Evolutionary conservation across 2,888 invertebrate species (phyloP).

Genomic region (Aphrophora alni): DNA sequence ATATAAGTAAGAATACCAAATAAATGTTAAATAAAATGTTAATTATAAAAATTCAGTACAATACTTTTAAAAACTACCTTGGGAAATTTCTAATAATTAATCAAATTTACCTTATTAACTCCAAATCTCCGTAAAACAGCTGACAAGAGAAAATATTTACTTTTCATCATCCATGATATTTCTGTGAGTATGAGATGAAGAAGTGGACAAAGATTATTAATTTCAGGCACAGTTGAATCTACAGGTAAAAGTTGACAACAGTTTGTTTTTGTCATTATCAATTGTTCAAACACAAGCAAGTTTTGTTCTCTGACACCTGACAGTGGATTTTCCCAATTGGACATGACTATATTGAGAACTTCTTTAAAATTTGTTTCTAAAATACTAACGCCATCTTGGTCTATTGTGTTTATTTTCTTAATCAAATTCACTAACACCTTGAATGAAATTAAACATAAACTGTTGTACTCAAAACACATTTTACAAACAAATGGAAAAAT

Average conservation of each 20-base stretch:
- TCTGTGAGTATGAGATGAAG: constrained; percentile 53
- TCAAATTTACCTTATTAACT: constrained; percentile 45
- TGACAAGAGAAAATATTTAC: constrained; percentile 64
- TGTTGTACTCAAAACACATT: not conserved
- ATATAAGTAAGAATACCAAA: too few species aligned
- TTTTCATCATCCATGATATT: constrained; percentile 65
- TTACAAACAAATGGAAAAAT: not conserved
- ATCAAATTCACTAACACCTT: constrained; percentile 14
- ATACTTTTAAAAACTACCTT: too few species aligned
- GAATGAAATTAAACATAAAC: constrained; percentile 11
- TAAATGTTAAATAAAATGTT: too few species aligned
- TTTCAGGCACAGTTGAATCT: not conserved
- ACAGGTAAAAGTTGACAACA: not conserved
- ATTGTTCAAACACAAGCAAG: constrained; percentile 59
- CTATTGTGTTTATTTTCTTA: constrained; percentile 3
- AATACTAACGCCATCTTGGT: not conserved
- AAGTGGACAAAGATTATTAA: constrained; percentile 39
- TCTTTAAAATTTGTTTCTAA: constrained; percentile 47
- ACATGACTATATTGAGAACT: constrained; percentile 62
- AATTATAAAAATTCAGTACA: too few species aligned
- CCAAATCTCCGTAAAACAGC: constrained; percentile 58
- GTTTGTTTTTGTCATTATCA: constrained; percentile 50
- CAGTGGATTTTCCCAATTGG: constrained; percentile 69
- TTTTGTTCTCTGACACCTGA: constrained; percentile 64
- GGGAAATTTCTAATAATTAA: too few species aligned